Evolutionary conservation across 2,113 vertebrate genomes (phyloP).

Genomic region (Lutjanus erythropterus): DNA sequence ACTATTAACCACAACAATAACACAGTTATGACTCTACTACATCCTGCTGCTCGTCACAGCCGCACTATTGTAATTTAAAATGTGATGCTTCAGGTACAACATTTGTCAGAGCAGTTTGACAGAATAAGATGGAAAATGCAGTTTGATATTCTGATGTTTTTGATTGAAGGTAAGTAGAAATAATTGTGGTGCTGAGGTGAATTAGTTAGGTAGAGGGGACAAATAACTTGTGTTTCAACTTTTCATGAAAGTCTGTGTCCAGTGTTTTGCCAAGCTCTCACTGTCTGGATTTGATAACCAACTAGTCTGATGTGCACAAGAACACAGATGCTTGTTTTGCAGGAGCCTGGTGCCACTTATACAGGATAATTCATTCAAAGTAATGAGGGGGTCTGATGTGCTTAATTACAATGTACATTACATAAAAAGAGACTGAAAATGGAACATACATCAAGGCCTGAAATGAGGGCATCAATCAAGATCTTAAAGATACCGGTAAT

Average conservation of each 20-base stretch:
- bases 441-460: background rate
- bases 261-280: background rate
- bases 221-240: background rate
- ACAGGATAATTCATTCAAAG: background rate
- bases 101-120: background rate
- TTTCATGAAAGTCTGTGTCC: background rate
- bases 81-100: background rate
- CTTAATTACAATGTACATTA: background rate
- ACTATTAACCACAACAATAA: constrained; percentile 31
- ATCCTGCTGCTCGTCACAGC: background rate
- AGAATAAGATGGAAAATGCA: background rate
- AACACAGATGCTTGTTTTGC: background rate
- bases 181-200: background rate
- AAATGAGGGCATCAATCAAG: background rate
- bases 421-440: background rate
- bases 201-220: background rate
- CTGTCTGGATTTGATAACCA: background rate
- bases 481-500: too few species aligned
- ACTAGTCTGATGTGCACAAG: background rate
- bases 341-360: background rate
- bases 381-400: background rate
- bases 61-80: background rate
- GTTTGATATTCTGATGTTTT: background rate
- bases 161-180: background rate
- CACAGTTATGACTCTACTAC: constrained; percentile 15